Base-by-base conservation (phyloP, 2,113 vertebrate species). In the Gavia stellata region DNA sequence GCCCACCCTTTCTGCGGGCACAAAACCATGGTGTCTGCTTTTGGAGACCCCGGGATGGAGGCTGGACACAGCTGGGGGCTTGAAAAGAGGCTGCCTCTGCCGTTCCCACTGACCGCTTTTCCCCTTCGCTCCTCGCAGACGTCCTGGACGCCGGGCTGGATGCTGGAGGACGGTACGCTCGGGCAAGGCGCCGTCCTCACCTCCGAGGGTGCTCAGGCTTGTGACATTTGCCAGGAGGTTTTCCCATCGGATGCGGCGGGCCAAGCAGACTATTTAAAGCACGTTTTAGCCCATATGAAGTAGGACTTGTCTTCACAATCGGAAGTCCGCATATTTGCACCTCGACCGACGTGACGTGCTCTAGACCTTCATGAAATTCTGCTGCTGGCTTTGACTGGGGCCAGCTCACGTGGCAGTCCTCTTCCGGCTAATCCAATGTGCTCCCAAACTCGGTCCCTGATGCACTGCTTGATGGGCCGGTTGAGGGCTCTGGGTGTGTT, bases 141-240 rank as follows among this genome's bases (percentile, higher is more conserved):
- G 3, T 97, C 95, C 36, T 93, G 95, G 97, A 95, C 80, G 1
- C 98, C 96, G 4, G 63, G 88, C 28, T 96, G 96, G 65, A 86
- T 72, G 42, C 86, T 97, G 87, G 92, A 89, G 91, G 92, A 96
- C 3, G 94, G 95, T 19, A 3, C 75, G 6, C 44, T 90, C 1
- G 90, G 86, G 50, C 45, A 74, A 1, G 93, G 90, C 0, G 52
- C 90, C 2, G 13, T 95, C 19, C 61, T 98, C 81, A 11, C 97
- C 95, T 97, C 98, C 0, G 97, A 96, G 15, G 87, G 95, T 7
- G 93, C 97, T 5, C 94, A 97, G 3, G 86, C 98, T 56, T 98
- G 98, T 25, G 98, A 98, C n/a, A 98, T 98, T 86, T 99, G 98
- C 96, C 97, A 96, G 45, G 98, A 98, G 6, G 73, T 98, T 40